phyloP scores from a whole-genome alignment of 2,888 invertebrate species.

The Nomada fucata region DNA sequence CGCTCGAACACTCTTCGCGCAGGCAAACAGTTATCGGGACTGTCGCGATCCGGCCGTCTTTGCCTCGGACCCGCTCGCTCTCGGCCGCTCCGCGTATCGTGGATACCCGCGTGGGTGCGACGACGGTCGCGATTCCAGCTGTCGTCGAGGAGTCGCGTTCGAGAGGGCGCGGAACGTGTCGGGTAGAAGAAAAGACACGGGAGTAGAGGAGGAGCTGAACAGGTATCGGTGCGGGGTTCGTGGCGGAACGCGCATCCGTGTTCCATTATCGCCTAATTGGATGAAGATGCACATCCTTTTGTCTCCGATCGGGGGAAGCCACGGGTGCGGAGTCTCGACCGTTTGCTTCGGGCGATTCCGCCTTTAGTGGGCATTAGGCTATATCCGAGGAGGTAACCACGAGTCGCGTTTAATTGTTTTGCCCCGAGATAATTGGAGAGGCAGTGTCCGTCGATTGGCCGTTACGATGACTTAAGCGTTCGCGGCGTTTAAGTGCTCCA shows the following conservation, averaged over 20 bases:
- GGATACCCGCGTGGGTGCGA: background rate
- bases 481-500: conserved; percentile 79
- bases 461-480: conserved; percentile 79
- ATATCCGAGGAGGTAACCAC: conserved; percentile 60
- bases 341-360: conserved; percentile 47
- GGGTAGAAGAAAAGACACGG: background rate
- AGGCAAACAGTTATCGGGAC: conserved; percentile 79
- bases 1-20: conserved; percentile 80
- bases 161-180: background rate
- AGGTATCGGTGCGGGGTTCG: conserved; percentile 56
- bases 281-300: conserved; percentile 80
- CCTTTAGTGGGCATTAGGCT: conserved; percentile 60
- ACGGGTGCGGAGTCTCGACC: conserved; percentile 49
- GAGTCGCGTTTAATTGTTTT: conserved; percentile 77
- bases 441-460: conserved; percentile 72
- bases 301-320: conserved; percentile 60
- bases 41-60: conserved; percentile 72
- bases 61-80: conserved; percentile 26
- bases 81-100: background rate
- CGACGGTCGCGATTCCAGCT: background rate
- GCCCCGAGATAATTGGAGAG: conserved; percentile 77
- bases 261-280: conserved; percentile 77
- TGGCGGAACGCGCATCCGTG: conserved; percentile 68
- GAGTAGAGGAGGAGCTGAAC: background rate
- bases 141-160: background rate